phyloP scores from a whole-genome alignment of 2,888 invertebrate species.

The Electrophaes corylata region DNA sequence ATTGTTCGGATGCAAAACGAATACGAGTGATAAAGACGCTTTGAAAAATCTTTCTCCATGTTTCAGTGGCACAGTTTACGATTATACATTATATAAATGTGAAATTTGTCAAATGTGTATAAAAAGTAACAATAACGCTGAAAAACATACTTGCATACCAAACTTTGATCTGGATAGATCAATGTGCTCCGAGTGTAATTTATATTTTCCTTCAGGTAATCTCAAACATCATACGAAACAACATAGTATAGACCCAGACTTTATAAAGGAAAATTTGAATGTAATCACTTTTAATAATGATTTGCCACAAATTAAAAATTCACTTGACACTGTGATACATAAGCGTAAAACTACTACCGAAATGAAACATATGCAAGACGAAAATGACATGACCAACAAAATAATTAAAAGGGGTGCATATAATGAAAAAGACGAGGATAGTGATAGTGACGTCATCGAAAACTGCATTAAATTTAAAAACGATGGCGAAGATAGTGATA shows the following conservation, averaged over 20 bases:
- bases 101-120: conserved; percentile 57
- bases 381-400: too few species aligned
- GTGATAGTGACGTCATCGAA: not conserved
- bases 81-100: conserved; percentile 65
- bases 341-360: not conserved
- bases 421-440: not conserved
- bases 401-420: too few species aligned
- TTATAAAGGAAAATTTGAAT: conserved; percentile 54
- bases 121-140: conserved; percentile 38
- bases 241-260: conserved; percentile 58
- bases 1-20: conserved; percentile 51
- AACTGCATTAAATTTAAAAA: not conserved
- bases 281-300: conserved; percentile 47
- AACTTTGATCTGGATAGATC: conserved; percentile 43
- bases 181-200: conserved; percentile 57
- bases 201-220: conserved; percentile 54
- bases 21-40: conserved; percentile 15
- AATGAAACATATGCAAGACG: not conserved
- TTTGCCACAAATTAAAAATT: not conserved
- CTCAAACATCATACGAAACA: conserved; percentile 52
- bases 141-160: conserved; percentile 53
- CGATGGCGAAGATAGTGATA: not conserved
- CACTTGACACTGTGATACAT: not conserved
- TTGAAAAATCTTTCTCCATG: conserved; percentile 31
- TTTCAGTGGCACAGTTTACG: conserved; percentile 56